Percentiles rank a stretch among this genome's conserved stretches.
Evolutionary conservation across 2,888 invertebrate species (phyloP).

Genomic region (Lottia gigantea): DNA sequence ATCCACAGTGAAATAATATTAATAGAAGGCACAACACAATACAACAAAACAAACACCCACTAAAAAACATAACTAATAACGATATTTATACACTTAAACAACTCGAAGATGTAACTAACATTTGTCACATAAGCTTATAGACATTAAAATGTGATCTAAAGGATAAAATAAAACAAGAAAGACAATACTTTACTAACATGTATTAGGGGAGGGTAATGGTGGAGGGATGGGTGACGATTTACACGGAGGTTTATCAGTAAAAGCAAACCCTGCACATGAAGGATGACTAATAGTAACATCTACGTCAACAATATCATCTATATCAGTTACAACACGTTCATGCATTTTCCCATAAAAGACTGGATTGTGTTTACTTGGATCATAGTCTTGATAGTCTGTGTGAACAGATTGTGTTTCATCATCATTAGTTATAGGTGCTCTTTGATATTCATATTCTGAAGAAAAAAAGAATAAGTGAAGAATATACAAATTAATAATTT

Average conservation of each 20-base stretch:
- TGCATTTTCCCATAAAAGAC: conserved; percentile 65
- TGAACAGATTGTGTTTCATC: conserved; percentile 53
- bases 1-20: not conserved
- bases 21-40: not conserved
- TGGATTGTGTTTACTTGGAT: conserved; percentile 61
- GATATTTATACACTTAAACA: too few relatives aligned
- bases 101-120: too few relatives aligned
- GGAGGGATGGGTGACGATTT: conserved; percentile 52
- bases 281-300: conserved; percentile 61
- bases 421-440: conserved; percentile 35
- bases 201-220: conserved; percentile 54
- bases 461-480: conserved; percentile 14
- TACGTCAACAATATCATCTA: conserved; percentile 52
- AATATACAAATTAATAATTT: conserved; percentile 2
- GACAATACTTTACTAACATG: conserved; percentile 53
- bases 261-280: conserved; percentile 61
- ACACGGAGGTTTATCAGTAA: conserved; percentile 58
- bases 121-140: too few relatives aligned
- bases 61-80: too few relatives aligned
- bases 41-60: too few relatives aligned
- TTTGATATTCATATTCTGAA: conserved; percentile 47
- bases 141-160: too few relatives aligned
- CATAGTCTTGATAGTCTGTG: conserved; percentile 60
- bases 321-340: conserved; percentile 43
- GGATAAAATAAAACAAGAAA: too few relatives aligned